Base-by-base conservation (phyloP, 2,888 invertebrate genomes). In the Zygothrica quintamaculata region DNA sequence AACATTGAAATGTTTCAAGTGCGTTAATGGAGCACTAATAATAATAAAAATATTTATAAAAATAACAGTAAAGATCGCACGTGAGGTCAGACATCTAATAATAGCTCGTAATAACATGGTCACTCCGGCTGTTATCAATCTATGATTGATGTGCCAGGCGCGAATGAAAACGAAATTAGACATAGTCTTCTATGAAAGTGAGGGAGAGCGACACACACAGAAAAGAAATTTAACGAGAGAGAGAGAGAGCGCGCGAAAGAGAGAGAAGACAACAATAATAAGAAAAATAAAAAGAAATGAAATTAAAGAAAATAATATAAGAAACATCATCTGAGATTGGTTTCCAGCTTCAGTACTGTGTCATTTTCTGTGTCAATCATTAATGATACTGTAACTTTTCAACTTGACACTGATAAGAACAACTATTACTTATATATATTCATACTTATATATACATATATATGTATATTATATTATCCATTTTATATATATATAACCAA, bases 341-440 rank as follows among this genome's bases (percentile, higher is more conserved):
- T 18, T 29, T 16, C 16, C 16, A 9, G n/a, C 22, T 8, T 9
- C 39, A 11, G 3, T 2, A n/a, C 1, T 25, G 13, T 16, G 26
- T 29, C 26, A 3, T 44, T 46, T 22, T 22, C 5, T 22, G 5
- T 22, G 60, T 50, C 52, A 60, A 53, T 57, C 56, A 70, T 60
- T 13, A 43, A 12, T 1, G 29, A 50, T 56, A 48, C 22, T 56
- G 71, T 61, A 71, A 60, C 64, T 72, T 72, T 72, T 59, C 67
- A 64, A n/a, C 64, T 67, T 53, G 26, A 44, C n/a, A n/a, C 53
- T 67, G 59, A 72, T 67, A 72, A 72, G 16, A 31, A 13, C 0
- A 31, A n/a, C 4, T 29, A 40, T 16, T 42, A 31, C 12, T 26
- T 42, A 12, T 34, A 7, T 7, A 16, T 43, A 16, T 18, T 7